Evolutionary conservation across 2,113 vertebrate genomes (phyloP).

Genomic region (Zeus faber): DNA sequence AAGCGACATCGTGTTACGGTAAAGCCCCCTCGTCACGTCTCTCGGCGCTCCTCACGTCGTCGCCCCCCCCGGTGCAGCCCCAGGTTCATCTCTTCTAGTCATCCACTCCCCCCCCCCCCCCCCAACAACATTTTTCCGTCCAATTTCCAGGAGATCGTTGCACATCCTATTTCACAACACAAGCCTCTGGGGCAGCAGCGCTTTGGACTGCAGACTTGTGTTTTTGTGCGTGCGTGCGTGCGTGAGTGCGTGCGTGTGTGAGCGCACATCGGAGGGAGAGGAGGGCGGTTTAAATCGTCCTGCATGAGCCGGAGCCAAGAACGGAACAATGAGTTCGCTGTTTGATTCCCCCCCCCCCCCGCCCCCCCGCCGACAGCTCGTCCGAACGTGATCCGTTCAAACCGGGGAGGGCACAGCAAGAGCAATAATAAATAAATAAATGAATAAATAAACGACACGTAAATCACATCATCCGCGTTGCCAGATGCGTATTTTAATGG

Average conservation of each 20-base stretch:
- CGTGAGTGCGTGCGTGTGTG: background rate
- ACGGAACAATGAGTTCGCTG: conserved; percentile 48
- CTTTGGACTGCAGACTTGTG: background rate
- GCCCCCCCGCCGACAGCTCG: conserved; percentile 15
- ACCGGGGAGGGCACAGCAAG: conserved; percentile 29
- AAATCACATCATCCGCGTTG: conserved; percentile 17
- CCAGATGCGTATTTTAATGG: conserved; percentile 42
- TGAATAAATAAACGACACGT: conserved; percentile 10
- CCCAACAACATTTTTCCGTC: background rate
- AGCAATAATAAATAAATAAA: conserved; percentile 15
- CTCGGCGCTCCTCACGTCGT: background rate
- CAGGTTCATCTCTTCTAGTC: too few species aligned
- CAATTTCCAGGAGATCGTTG: background rate
- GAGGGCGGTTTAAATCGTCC: conserved; percentile 19
- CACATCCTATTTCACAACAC: conserved; percentile 2
- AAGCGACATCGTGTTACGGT: too few species aligned
- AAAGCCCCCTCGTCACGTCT: background rate
- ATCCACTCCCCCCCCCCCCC: too few species aligned
- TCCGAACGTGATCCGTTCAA: conserved; percentile 9
- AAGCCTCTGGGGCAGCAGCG: background rate
- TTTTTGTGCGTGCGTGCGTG: background rate
- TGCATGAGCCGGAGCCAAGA: conserved; percentile 43
- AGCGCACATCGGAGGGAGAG: background rate
- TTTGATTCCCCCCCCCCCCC: conserved; percentile 23
- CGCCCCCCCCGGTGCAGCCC: background rate